Conservation (phyloP, 2,797 vertebrate genomes). For the Tokudaia muenninki region DNA sequence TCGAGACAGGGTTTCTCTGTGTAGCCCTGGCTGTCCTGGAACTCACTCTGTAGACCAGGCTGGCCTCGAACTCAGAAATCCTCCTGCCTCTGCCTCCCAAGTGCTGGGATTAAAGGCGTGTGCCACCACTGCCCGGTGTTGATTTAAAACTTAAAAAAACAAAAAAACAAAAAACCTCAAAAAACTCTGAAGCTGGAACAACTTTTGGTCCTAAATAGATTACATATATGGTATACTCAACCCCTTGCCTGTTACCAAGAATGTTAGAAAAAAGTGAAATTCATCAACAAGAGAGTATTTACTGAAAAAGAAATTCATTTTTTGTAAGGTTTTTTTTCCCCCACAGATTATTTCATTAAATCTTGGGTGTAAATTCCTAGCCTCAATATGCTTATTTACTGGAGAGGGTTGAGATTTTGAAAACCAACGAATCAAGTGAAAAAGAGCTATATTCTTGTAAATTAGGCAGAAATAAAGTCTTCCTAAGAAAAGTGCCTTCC, state of each 20-base stretch:
- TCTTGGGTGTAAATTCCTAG: conserved; percentile 17
- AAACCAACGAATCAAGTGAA: conserved; percentile 59
- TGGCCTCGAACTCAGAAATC: too few species aligned
- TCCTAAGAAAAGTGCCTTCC: conserved; percentile 48
- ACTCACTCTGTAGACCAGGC: too few species aligned
- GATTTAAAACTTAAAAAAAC: not conserved
- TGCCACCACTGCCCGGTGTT: too few species aligned
- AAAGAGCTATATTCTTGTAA: conserved; percentile 49
- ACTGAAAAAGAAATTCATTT: not conserved
- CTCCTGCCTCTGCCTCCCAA: too few species aligned
- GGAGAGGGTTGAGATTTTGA: conserved; percentile 41
- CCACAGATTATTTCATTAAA: conserved; percentile 16
- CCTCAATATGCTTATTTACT: conserved; percentile 22
- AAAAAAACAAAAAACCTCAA: not conserved
- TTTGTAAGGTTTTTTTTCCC: not conserved
- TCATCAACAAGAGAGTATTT: conserved; percentile 4
- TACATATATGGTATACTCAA: not conserved
- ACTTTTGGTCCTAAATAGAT: not conserved
- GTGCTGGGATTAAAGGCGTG: too few species aligned
- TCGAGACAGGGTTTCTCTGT: too few species aligned
- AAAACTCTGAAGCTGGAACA: not conserved
- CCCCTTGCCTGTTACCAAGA: not conserved
- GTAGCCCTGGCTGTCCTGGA: too few species aligned
- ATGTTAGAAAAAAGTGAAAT: conserved; percentile 14
- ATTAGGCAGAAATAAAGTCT: conserved; percentile 65